Evolutionary conservation across 35 echinoderm and acorn worm genomes (phyloP), one percentile per base, ranked within the genome.

Genomic region (Patiria miniata): DNA sequence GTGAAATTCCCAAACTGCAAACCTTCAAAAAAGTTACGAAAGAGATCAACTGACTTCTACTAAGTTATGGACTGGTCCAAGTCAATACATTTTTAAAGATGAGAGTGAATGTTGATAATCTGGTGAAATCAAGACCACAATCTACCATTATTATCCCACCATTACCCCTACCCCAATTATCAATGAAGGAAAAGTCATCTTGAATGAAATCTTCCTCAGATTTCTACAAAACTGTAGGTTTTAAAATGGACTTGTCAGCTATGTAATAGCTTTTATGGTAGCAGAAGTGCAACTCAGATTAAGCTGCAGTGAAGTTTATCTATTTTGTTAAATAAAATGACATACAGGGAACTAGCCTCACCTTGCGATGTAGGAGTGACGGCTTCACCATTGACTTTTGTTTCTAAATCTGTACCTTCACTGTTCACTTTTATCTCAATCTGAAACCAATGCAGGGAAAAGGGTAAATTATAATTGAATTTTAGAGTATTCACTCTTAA

Each of bases 1-100:
- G 60, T 68, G 60, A 68, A 68, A 68, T 68, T 68, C 5, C 60
- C 60, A 68, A 68, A n/a, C n/a, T 28, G 16, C 30, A 68, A 68
- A 68, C 60, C 60, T 68, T 12, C 15, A 68, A 68, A 68, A 23
- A n/a, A 68, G 8, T 68, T 28, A 0, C 54, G 22, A 1, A 57
- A 2, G 0, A 57, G 22, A 0, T n/a, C 15, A 57, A 1, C 0
- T 57, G 54, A 18, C 54, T 57, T 57, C 1, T n/a, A n/a, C n/a
- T n/a, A n/a, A n/a, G 52, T 55, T 55, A 14, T 55, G 10, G 21
- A 55, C 0, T 55, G 21, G 10, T 21, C 10, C 52, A 55, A 9
- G 21, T 21, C 0, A 55, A 14, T 9, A 55, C 52, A 0, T 0
- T 9, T 55, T 21, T 14, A 0, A 55, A 9, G 10, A 14, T 55